phyloP scores from a whole-genome alignment of 2,888 invertebrate species.

The Parnassius orleans region DNA sequence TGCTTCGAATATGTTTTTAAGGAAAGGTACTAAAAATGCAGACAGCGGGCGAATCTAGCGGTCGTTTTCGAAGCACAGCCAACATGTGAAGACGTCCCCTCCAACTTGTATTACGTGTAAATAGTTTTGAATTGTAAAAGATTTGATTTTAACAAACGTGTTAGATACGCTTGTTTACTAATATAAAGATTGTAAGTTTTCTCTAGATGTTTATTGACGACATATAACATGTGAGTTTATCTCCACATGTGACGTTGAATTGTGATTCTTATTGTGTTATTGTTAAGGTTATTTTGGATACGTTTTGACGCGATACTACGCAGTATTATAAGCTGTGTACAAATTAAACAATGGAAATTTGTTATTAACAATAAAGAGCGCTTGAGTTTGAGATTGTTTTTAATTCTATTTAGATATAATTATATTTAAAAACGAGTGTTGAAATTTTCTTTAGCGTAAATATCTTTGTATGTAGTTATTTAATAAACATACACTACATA shows the following conservation, averaged over 20 bases:
- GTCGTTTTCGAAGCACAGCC: no score
- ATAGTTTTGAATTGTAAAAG: constrained; percentile 10
- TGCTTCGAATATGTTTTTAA: no score
- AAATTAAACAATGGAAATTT: constrained; percentile 10
- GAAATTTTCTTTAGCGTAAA: no score
- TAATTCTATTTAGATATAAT: constrained; percentile 7
- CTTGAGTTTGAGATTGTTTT: constrained; percentile 22
- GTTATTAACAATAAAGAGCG: constrained; percentile 19
- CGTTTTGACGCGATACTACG: constrained; percentile 6
- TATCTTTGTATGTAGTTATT: no score
- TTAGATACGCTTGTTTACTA: constrained; percentile 11
- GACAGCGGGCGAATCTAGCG: no score
- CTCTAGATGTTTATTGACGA: neutral
- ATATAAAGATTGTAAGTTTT: constrained; percentile 3
- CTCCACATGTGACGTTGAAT: constrained; percentile 10
- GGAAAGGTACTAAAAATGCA: no score
- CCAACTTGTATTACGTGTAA: constrained; percentile 6
- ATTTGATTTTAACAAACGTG: constrained; percentile 3
- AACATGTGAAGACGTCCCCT: neutral
- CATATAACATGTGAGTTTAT: neutral
- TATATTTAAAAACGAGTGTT: neutral
- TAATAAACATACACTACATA: no score
- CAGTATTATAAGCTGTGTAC: constrained; percentile 19
- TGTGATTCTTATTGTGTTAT: constrained; percentile 18
- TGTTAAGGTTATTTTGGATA: constrained; percentile 16